Conservation (phyloP, 2,888 invertebrate species). For the Neria commutata region DNA sequence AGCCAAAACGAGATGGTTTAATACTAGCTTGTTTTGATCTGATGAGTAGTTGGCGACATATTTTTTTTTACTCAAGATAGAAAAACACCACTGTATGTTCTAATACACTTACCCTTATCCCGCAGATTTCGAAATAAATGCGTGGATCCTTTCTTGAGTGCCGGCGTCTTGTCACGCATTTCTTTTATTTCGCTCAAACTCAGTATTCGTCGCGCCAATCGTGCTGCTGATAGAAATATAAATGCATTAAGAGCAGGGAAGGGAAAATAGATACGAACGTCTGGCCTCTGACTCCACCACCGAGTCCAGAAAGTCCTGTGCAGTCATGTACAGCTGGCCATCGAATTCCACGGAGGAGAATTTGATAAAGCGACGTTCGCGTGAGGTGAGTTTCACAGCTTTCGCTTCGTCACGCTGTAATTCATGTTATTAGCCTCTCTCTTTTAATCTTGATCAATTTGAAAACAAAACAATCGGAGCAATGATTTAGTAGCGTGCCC, state of each 20-base stretch:
- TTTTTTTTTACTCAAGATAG: no score
- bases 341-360: conserved; percentile 94
- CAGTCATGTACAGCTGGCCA: conserved; percentile 97
- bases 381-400: conserved; percentile 80
- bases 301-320: conserved; percentile 97
- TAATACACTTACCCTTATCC: no score
- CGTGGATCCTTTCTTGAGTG: conserved; percentile 77
- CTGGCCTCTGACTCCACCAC: conserved; percentile 93
- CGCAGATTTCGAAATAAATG: conserved; percentile 87
- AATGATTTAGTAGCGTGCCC: no score
- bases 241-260: not conserved
- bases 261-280: conserved; percentile 66
- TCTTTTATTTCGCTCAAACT: conserved; percentile 77
- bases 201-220: conserved; percentile 77
- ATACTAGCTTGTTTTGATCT: no score
- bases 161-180: conserved; percentile 79
- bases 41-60: no score
- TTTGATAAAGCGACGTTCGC: conserved; percentile 90
- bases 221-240: conserved; percentile 66
- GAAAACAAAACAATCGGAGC: no score
- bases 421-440: no score
- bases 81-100: no score
- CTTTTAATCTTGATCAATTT: no score
- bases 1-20: no score
- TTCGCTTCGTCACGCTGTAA: conserved; percentile 67